Conservation (phyloP, 2,888 invertebrate species). For the Coleophora flavipennella region DNA sequence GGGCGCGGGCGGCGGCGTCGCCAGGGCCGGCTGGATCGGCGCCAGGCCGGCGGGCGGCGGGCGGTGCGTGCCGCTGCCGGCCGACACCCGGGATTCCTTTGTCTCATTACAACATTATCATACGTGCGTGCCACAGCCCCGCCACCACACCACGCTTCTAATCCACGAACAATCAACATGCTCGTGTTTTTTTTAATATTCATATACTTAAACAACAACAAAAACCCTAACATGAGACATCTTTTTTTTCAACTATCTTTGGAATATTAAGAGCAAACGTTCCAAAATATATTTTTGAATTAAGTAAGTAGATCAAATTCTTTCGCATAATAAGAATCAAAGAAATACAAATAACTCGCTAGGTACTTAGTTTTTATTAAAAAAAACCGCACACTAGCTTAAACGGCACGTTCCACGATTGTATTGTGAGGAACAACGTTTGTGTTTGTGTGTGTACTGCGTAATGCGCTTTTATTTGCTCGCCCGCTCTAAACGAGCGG, state of each 20-base stretch:
- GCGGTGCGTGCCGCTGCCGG: no score
- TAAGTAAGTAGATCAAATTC: no score
- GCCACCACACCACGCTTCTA: slow-evolving; percentile 8
- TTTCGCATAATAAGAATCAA: no score
- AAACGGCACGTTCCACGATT: slow-evolving; percentile 20
- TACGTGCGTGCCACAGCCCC: slow-evolving; percentile 18
- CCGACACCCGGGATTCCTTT: slow-evolving; percentile 68
- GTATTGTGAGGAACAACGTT: slow-evolving; percentile 8
- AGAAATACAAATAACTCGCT: no score
- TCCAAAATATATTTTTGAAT: no score
- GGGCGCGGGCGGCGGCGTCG: slow-evolving; percentile 56
- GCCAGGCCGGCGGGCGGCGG: slow-evolving; percentile 70
- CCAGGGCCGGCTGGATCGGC: slow-evolving; percentile 70
- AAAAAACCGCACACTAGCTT: slow-evolving; percentile 21
- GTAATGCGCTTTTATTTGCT: slow-evolving; percentile 56
- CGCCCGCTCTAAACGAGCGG: slow-evolving; percentile 49
- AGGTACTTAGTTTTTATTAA: no score
- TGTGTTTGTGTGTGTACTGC: slow-evolving; percentile 39
- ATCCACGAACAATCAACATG: no score
- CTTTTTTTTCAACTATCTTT: no score
- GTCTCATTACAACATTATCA: slow-evolving; percentile 56
- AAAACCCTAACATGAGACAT: no score
- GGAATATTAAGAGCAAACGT: no score
- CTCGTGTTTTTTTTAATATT: no score
- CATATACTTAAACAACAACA: no score